Conservation (phyloP, 2,888 invertebrate species). For the Aricia artaxerxes region DNA sequence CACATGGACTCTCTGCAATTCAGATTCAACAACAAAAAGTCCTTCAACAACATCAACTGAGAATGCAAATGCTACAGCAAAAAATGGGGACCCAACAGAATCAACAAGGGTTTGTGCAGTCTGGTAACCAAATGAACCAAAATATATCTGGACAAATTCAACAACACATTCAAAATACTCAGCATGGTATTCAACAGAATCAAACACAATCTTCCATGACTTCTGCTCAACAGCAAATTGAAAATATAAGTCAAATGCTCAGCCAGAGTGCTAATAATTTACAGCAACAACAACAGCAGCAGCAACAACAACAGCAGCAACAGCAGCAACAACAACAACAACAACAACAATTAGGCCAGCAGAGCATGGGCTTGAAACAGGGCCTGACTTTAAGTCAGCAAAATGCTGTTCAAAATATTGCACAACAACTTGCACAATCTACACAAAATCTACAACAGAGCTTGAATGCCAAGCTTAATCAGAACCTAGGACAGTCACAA, state of each 20-base stretch:
- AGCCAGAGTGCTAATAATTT: constrained; percentile 75
- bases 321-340: not conserved
- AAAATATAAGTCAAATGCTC: constrained; percentile 81
- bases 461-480: constrained; percentile 71
- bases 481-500: constrained; percentile 67
- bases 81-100: constrained; percentile 47
- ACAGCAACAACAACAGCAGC: constrained; percentile 60
- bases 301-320: not conserved
- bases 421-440: constrained; percentile 71
- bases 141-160: constrained; percentile 67
- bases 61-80: constrained; percentile 73
- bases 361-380: constrained; percentile 72
- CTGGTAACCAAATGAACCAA: constrained; percentile 69
- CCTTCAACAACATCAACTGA: constrained; percentile 80
- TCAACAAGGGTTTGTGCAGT: constrained; percentile 64
- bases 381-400: constrained; percentile 69
- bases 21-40: constrained; percentile 79
- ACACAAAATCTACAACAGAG: constrained; percentile 67
- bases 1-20: constrained; percentile 72
- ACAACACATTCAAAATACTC: constrained; percentile 65
- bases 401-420: constrained; percentile 72
- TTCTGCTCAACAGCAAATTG: constrained; percentile 82
- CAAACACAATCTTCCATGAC: constrained; percentile 73
- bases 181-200: constrained; percentile 70
- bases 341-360: constrained; percentile 53